These are phyloP conservation scores for Loxodonta africana DNA, from an alignment of 2,113 vertebrate species.

Conservation along the genomic window DNA sequence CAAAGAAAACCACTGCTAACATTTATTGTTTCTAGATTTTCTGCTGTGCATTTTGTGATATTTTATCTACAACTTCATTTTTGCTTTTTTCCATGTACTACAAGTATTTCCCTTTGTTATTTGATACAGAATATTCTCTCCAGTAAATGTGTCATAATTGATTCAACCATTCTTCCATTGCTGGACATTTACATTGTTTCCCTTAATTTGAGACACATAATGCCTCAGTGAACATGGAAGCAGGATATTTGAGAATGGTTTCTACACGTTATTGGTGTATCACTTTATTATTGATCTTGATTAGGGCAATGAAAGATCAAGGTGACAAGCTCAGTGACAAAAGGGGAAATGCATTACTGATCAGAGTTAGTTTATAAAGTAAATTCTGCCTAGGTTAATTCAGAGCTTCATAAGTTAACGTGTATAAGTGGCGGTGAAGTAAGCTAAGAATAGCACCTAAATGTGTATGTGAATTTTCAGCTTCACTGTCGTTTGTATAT, in stretches of 20 bases:
- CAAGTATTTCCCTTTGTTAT: background rate
- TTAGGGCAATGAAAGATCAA: background rate
- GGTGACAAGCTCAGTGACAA: background rate
- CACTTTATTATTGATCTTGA: conserved; percentile 20
- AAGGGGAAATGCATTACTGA: background rate
- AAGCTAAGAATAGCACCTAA: background rate
- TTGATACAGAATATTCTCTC: background rate
- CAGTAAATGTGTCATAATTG: background rate
- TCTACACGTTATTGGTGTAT: background rate
- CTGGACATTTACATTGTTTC: conserved; percentile 8
- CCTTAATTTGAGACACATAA: background rate
- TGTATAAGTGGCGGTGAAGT: background rate
- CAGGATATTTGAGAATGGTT: conserved; percentile 12
- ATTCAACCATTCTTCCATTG: background rate
- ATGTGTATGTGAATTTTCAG: background rate
- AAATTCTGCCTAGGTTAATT: background rate
- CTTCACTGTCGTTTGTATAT: background rate
- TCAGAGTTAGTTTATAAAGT: background rate
- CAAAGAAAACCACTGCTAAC: background rate
- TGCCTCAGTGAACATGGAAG: background rate
- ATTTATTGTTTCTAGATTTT: conserved; percentile 47
- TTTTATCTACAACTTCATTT: conserved; percentile 34
- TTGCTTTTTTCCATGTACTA: background rate
- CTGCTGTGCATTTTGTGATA: conserved; percentile 3
- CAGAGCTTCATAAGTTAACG: background rate